Conservation (phyloP, 1,140 invertebrate genomes). For the Pteromalus puparum region DNA sequence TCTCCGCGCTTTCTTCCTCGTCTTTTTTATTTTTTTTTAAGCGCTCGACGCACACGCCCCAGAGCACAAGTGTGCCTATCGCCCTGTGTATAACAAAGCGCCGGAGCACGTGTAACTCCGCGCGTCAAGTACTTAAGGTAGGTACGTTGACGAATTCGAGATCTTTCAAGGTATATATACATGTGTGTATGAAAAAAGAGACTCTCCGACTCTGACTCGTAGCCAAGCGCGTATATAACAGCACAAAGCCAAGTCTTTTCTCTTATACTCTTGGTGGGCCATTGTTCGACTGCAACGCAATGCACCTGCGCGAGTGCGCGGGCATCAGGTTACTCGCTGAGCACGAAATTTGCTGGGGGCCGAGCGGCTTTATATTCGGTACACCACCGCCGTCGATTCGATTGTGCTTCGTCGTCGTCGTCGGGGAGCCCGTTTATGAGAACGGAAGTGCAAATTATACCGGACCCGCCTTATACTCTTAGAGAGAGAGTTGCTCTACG, state of each 20-base stretch:
- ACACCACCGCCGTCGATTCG: not conserved
- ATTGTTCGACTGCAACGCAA: conserved; percentile 55
- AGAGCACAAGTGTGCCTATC: conserved; percentile 27
- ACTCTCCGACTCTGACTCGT: conserved; percentile 34
- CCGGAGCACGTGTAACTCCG: conserved; percentile 21
- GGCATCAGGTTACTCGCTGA: conserved; percentile 64
- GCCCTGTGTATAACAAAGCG: not conserved
- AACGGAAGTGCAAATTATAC: conserved; percentile 72
- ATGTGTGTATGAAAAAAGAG: not conserved
- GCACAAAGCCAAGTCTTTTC: conserved; percentile 35
- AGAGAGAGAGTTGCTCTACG: conserved; percentile 2
- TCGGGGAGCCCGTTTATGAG: conserved; percentile 56
- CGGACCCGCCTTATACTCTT: not conserved
- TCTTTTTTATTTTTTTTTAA: not conserved
- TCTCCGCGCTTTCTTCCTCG: conserved; percentile 12
- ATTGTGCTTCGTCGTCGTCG: conserved; percentile 43
- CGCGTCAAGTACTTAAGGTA: conserved; percentile 32
- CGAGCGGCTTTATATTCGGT: not conserved
- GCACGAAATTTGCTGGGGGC: conserved; percentile 60
- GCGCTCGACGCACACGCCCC: conserved; percentile 32
- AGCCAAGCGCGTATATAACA: not conserved
- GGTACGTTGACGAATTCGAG: conserved; percentile 24
- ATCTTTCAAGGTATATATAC: not conserved
- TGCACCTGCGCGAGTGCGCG: conserved; percentile 61
- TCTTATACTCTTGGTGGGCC: not conserved